Percentiles rank a stretch among this genome's conserved stretches.
Evolutionary conservation across 2,113 vertebrate genomes (phyloP).

Genomic region (Pteruthius melanotis): DNA sequence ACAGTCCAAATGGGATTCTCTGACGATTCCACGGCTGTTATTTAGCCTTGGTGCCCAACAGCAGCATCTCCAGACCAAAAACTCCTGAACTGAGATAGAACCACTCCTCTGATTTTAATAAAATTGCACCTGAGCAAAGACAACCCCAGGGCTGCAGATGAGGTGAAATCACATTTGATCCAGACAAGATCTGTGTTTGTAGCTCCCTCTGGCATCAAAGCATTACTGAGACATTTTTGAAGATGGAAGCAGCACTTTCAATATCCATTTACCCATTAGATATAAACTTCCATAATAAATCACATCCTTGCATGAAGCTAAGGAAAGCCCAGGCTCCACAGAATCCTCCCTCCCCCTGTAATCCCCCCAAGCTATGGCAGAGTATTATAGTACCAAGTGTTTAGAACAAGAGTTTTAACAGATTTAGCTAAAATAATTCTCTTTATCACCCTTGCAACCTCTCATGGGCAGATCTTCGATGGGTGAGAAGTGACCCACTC

Average conservation of each 20-base stretch:
- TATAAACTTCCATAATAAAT: not conserved
- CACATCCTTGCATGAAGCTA: not conserved
- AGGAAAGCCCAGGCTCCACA: not conserved
- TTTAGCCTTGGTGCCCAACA: not conserved
- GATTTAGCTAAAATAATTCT: not conserved
- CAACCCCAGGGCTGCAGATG: not conserved
- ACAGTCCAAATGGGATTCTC: not conserved
- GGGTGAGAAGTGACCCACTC: not conserved
- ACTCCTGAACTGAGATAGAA: fast-evolving
- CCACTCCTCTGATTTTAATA: not conserved
- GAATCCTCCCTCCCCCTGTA: not conserved
- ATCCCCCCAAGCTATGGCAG: not conserved
- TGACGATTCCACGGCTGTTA: not conserved
- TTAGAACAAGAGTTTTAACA: not conserved
- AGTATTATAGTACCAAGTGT: not conserved
- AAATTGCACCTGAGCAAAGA: not conserved
- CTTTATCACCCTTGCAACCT: not conserved
- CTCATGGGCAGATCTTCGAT: not conserved
- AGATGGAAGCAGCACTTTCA: not conserved
- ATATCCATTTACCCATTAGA: not conserved
- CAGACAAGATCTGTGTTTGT: fast-evolving
- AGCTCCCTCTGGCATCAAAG: not conserved
- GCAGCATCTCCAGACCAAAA: not conserved
- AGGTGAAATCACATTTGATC: not conserved
- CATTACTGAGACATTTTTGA: not conserved